Evolutionary conservation across 1,140 invertebrate species (phyloP).

Genomic region (Microplitis mediator): DNA sequence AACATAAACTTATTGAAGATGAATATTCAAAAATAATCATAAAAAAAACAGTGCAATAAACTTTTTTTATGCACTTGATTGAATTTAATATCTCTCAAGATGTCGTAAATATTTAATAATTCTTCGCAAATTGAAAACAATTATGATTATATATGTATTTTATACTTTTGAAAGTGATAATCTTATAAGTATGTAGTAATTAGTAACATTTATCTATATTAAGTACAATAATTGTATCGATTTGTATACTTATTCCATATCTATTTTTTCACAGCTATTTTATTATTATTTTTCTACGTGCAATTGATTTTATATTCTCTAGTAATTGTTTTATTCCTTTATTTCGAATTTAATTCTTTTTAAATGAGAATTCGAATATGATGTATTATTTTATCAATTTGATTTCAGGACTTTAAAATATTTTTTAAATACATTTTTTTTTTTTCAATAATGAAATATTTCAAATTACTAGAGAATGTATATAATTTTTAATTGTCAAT

Average conservation of each 20-base stretch:
- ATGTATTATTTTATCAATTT: too few species aligned
- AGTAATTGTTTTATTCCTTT: too few species aligned
- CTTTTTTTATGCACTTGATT: not conserved
- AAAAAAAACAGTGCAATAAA: slow-evolving; percentile 8
- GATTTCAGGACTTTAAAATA: too few species aligned
- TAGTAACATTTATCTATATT: slow-evolving; percentile 14
- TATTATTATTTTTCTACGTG: not conserved
- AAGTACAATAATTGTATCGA: slow-evolving; percentile 14
- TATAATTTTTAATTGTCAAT: too few species aligned
- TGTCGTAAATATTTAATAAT: not conserved
- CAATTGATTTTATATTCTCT: not conserved
- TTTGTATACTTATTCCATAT: slow-evolving; percentile 12
- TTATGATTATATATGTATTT: slow-evolving; percentile 2
- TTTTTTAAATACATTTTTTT: too few species aligned
- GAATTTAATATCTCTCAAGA: not conserved
- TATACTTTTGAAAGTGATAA: slow-evolving; percentile 14
- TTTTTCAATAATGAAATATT: too few species aligned
- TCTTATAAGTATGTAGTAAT: slow-evolving; percentile 9
- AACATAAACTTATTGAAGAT: slow-evolving; percentile 20
- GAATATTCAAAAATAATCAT: not conserved
- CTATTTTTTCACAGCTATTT: not conserved
- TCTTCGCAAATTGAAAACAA: not conserved
- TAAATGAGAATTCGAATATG: too few species aligned
- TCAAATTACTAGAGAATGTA: too few species aligned
- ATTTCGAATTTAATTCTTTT: not conserved